Evolutionary conservation across 2,113 vertebrate species (phyloP).

Genomic region (Campylomormyrus numenius): DNA sequence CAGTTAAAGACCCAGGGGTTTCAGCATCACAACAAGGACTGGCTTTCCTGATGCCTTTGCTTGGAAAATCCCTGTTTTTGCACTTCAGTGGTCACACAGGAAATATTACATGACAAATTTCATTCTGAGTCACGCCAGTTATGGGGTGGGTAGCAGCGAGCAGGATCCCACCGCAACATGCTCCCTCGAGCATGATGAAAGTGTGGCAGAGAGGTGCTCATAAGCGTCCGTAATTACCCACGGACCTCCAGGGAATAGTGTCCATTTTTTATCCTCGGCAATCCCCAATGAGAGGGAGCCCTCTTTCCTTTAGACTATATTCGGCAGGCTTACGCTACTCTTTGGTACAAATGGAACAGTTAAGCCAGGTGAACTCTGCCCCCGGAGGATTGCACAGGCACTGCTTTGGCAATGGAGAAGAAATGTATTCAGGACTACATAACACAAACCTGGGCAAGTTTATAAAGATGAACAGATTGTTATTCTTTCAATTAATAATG

Average conservation of each 20-base stretch:
- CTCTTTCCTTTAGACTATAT: background rate
- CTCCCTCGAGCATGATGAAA: background rate
- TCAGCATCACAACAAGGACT: background rate
- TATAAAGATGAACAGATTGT: background rate
- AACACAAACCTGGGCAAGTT: background rate
- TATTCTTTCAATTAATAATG: background rate
- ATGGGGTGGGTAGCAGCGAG: background rate
- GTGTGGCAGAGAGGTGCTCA: background rate
- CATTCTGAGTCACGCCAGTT: background rate
- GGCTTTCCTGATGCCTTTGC: background rate
- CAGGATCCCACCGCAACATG: background rate
- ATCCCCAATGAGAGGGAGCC: background rate
- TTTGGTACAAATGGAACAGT: background rate
- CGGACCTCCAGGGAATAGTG: background rate
- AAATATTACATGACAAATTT: background rate
- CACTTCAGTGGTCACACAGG: background rate
- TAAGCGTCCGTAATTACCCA: conserved; percentile 9
- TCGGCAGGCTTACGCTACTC: background rate
- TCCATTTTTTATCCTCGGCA: background rate
- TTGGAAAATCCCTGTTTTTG: background rate
- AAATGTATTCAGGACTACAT: background rate
- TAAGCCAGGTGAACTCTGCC: background rate
- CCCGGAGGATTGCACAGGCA: background rate
- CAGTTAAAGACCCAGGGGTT: background rate
- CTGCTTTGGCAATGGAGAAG: background rate